These are phyloP conservation scores for Microchirus variegatus DNA, from an alignment of 2,797 vertebrate genomes.

Conservation along the genomic window DNA sequence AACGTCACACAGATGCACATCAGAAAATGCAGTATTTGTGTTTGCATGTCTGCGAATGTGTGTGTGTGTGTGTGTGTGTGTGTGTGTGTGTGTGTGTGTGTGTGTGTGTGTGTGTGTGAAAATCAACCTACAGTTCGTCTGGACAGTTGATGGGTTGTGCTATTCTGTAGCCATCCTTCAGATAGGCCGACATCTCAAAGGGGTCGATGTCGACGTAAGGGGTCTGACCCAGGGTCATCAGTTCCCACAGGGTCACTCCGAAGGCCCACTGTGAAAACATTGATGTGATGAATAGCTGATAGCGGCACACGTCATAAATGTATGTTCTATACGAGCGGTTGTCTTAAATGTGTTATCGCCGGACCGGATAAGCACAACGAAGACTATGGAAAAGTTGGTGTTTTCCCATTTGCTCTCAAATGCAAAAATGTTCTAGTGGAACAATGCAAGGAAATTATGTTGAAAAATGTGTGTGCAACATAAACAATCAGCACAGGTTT, in stretches of 20 bases:
- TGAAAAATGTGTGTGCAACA: conserved; percentile 33
- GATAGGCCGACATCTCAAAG: conserved; percentile 98
- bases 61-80: neutral
- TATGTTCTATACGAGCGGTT: neutral
- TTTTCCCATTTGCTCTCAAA: conserved; percentile 27
- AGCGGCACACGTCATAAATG: conserved; percentile 4
- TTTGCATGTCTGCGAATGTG: neutral
- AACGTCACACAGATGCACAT: no score
- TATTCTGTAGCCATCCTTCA: conserved; percentile 99
- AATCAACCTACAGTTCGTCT: conserved; percentile 91
- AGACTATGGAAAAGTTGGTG: neutral
- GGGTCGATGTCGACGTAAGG: conserved; percentile 98
- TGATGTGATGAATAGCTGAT: neutral
- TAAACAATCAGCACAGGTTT: conserved; percentile 29
- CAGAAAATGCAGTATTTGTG: neutral
- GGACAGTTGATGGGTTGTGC: conserved; percentile 99
- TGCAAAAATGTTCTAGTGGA: conserved; percentile 40
- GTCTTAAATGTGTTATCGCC: conserved; percentile 17
- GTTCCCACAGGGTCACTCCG: conserved; percentile 95
- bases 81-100: neutral
- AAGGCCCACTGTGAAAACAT: conserved; percentile 92
- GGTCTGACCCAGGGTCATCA: conserved; percentile 98
- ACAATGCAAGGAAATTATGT: conserved; percentile 72
- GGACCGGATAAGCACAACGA: conserved; percentile 27
- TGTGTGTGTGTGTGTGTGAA: neutral